A percentile compares a stretch with the other conserved stretches of the same genome.
Evolutionary conservation across 2,797 vertebrate species (phyloP).

Genomic region (Liparis tanakae): DNA sequence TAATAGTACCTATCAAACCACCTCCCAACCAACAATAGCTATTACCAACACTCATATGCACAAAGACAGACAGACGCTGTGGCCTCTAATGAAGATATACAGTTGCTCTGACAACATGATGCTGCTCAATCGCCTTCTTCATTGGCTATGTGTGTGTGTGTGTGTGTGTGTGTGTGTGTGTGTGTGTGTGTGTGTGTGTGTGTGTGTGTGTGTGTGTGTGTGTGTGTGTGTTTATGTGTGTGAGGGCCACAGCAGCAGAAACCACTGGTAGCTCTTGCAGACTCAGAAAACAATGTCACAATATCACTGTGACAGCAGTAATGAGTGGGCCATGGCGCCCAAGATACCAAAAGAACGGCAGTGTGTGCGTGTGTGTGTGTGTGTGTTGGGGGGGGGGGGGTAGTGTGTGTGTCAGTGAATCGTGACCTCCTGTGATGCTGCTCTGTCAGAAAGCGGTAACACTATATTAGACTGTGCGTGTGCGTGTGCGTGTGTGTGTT

Average conservation of each 20-base stretch:
- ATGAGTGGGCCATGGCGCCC: constrained; percentile 33
- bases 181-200: constrained; percentile 27
- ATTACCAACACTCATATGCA: constrained; percentile 8
- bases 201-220: constrained; percentile 30
- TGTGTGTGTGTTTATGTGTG: constrained; percentile 30
- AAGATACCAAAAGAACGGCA: constrained; percentile 28
- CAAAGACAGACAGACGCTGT: constrained; percentile 25
- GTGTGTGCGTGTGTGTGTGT: background rate
- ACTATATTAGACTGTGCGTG: constrained; percentile 36
- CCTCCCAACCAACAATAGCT: constrained; percentile 9
- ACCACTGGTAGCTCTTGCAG: constrained; percentile 57
- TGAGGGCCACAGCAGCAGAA: constrained; percentile 37
- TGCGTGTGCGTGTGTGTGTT: constrained; percentile 11
- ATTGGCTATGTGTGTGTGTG: constrained; percentile 31
- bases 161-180: constrained; percentile 26
- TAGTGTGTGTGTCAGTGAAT: constrained; percentile 44
- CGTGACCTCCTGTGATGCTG: constrained; percentile 58
- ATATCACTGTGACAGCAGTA: constrained; percentile 63
- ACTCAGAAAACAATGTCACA: constrained; percentile 64
- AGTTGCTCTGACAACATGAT: constrained; percentile 38
- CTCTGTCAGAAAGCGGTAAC: constrained; percentile 65
- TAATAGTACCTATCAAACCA: constrained; percentile 33
- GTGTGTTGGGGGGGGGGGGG: constrained; percentile 3
- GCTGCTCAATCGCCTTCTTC: constrained; percentile 48
- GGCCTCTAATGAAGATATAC: constrained; percentile 42